Evolutionary conservation across 1,140 invertebrate species (phyloP).

Genomic region (Homarus americanus): DNA sequence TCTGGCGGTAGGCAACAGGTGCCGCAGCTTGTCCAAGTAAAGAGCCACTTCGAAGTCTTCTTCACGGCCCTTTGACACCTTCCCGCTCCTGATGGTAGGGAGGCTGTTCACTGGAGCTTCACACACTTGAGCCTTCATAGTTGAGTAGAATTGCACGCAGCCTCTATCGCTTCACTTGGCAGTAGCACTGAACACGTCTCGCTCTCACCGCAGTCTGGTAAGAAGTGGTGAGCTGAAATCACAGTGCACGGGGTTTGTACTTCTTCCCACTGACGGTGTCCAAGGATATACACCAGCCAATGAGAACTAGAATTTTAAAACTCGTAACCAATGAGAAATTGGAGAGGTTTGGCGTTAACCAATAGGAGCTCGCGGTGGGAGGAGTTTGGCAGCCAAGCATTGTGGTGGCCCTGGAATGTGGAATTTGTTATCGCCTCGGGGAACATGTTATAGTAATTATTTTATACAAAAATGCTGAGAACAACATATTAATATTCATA

Average conservation of each 20-base stretch:
- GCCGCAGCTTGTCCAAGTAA: constrained; percentile 62
- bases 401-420: constrained; percentile 54
- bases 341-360: background rate
- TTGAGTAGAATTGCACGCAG: background rate
- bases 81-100: constrained; percentile 64
- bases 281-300: constrained; percentile 52
- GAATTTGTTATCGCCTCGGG: constrained; percentile 9
- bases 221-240: constrained; percentile 53
- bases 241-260: constrained; percentile 38
- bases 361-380: constrained; percentile 24
- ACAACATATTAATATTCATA: background rate
- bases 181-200: constrained; percentile 12
- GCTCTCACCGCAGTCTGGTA: background rate
- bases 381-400: constrained; percentile 49
- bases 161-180: background rate
- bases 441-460: constrained; percentile 39
- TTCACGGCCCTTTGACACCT: constrained; percentile 61
- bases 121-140: constrained; percentile 64
- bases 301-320: constrained; percentile 49
- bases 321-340: constrained; percentile 46
- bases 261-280: constrained; percentile 31
- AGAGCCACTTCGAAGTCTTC: constrained; percentile 56
- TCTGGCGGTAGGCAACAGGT: constrained; percentile 56
- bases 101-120: constrained; percentile 45
- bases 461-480: constrained; percentile 3